phyloP scores from a whole-genome alignment of 2,888 invertebrate genomes.

The Morpho deidamia region DNA sequence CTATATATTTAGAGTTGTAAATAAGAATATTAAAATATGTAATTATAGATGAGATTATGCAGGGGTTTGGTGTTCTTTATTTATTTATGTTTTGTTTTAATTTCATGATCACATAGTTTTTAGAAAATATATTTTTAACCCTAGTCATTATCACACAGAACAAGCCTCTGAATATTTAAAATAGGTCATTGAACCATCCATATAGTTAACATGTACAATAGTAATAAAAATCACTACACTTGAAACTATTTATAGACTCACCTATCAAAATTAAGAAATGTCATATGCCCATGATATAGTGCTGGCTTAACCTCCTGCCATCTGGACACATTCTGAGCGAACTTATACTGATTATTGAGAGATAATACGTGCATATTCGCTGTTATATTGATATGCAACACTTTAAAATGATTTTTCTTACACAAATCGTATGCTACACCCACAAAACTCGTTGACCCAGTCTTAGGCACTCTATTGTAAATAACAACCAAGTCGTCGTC shows the following conservation, averaged over 20 bases:
- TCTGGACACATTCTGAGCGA: constrained; percentile 92
- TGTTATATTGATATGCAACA: constrained; percentile 95
- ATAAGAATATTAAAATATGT: too few species aligned
- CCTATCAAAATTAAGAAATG: constrained; percentile 96
- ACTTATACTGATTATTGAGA: constrained; percentile 91
- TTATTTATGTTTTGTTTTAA: too few species aligned
- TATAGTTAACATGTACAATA: not conserved
- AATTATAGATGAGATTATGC: too few species aligned
- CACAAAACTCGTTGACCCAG: constrained; percentile 97
- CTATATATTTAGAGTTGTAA: too few species aligned
- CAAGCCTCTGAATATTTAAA: not conserved
- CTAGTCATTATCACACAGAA: too few species aligned
- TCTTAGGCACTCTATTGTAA: constrained; percentile 98
- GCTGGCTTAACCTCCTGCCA: constrained; percentile 96
- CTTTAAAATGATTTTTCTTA: constrained; percentile 81
- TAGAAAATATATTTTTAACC: too few species aligned
- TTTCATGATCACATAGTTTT: too few species aligned
- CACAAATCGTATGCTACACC: constrained; percentile 94
- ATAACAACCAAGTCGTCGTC: constrained; percentile 88
- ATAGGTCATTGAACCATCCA: not conserved
- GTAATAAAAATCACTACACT: not conserved
- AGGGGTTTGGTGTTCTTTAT: too few species aligned
- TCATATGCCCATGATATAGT: constrained; percentile 98
- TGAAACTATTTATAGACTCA: constrained; percentile 52
- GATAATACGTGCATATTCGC: constrained; percentile 97